Base-by-base conservation (phyloP, 2,797 vertebrate genomes). In the Tragelaphus eurycerus region DNA sequence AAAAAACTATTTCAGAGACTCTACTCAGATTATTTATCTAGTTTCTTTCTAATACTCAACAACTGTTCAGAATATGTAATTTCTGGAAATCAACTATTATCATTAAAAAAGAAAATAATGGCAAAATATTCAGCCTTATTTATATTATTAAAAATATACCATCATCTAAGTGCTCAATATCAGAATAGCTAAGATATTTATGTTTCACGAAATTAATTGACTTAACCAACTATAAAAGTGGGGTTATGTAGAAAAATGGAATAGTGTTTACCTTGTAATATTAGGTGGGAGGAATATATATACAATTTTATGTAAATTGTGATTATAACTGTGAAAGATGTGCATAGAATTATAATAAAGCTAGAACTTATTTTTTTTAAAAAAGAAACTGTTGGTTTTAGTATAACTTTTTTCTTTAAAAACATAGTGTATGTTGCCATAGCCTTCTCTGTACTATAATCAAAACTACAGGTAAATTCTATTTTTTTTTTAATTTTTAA, bases 1-100 rank as follows among this genome's bases (percentile, higher is more conserved):
- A 89, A 43, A 74, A 79, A 86, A 89, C 23, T 74, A 71, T 3
- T 78, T 46, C 27, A 93, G 15, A 2, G 21, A 43, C 64, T 59
- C 46, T 96, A 87, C 50, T 90, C 11, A 94, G 91, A 97, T 83
- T 79, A 95, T 62, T 84, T 93, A 34, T 64, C 29, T 52, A 59
- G 21, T 74, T 93, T 84, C 6, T 93, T 91, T 76, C 43, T 54
- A 95, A 84, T 87, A 4, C 27, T 78, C 21, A 84, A 90, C 84
- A 2, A 25, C 1, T 90, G 71, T 84, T 86, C 27, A 90, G 78
- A 93, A 83, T 90, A 88, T 84, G 14, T 55, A 76, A 60, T 82
- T 84, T 71, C 19, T 92, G 6, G 25, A 85, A 71, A 34, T 48
- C 21, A 59, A 82, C 79, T 57, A 27, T 19, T 15, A 78, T 82